Evolutionary conservation across 2,797 vertebrate genomes (phyloP).

Genomic region (Tadarida brasiliensis): DNA sequence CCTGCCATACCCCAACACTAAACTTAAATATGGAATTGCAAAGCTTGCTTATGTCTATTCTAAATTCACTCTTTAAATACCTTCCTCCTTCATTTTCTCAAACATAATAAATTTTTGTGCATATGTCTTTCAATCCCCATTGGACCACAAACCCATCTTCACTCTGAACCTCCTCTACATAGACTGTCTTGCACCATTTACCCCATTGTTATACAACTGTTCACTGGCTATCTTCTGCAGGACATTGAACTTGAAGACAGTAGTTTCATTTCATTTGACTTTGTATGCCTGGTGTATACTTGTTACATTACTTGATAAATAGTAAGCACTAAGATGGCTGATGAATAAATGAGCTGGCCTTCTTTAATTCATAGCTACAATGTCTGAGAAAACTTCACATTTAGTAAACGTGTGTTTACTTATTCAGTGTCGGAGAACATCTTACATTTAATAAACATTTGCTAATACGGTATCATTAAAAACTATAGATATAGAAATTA

Average conservation of each 20-base stretch:
- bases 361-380: background rate
- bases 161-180: background rate
- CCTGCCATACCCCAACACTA: background rate
- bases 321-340: background rate
- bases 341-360: background rate
- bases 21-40: background rate
- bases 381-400: background rate
- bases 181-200: background rate
- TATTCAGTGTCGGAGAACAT: no score
- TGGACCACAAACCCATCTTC: background rate
- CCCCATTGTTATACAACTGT: background rate
- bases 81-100: background rate
- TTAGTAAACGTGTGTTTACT: no score
- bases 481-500: background rate
- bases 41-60: background rate
- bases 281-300: background rate
- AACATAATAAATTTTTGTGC: background rate
- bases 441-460: conserved; percentile 6
- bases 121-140: background rate
- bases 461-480: background rate
- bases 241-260: background rate
- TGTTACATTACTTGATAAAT: background rate
- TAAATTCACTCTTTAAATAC: background rate
- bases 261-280: background rate
- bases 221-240: background rate